A percentile compares a stretch with the other conserved stretches of the same genome.
phyloP scores from a whole-genome alignment of 2,888 invertebrate species.

The Hyposoter didymator region DNA sequence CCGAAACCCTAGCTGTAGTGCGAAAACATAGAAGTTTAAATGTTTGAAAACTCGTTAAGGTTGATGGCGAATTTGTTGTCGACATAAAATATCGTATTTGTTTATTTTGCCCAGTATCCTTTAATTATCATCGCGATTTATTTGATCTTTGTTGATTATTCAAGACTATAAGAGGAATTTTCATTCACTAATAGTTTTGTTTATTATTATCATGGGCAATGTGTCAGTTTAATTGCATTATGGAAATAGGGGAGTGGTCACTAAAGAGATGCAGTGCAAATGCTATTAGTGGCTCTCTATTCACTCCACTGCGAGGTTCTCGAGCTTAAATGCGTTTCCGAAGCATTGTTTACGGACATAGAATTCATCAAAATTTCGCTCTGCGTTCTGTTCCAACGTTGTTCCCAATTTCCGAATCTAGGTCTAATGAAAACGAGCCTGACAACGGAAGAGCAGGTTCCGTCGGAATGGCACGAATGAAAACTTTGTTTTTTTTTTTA shows the following conservation, averaged over 20 bases:
- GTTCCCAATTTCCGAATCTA: neutral
- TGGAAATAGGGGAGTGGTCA: conserved; percentile 15
- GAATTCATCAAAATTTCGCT: neutral
- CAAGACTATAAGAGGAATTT: neutral
- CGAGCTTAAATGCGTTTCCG: neutral
- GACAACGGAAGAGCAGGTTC: neutral
- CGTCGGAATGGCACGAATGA: neutral
- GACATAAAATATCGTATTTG: neutral
- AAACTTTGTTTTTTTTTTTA: neutral
- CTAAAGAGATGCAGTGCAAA: conserved; percentile 24
- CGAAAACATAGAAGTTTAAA: neutral
- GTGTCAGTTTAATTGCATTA: conserved; percentile 22
- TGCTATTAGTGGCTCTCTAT: conserved; percentile 19
- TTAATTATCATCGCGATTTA: neutral
- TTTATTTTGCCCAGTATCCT: neutral
- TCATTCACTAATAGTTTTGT: neutral
- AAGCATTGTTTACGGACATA: neutral
- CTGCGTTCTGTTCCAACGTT: neutral
- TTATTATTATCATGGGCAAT: conserved; percentile 13
- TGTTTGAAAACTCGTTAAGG: neutral
- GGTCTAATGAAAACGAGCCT: neutral
- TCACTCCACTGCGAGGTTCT: conserved; percentile 1
- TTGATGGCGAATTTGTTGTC: neutral
- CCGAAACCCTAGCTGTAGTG: neutral
- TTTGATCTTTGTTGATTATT: neutral